Percentiles rank a stretch among this genome's conserved stretches.
These are phyloP conservation scores for Leptosomus discolor DNA, from an alignment of 2,113 vertebrate genomes.

Conservation along the genomic window DNA sequence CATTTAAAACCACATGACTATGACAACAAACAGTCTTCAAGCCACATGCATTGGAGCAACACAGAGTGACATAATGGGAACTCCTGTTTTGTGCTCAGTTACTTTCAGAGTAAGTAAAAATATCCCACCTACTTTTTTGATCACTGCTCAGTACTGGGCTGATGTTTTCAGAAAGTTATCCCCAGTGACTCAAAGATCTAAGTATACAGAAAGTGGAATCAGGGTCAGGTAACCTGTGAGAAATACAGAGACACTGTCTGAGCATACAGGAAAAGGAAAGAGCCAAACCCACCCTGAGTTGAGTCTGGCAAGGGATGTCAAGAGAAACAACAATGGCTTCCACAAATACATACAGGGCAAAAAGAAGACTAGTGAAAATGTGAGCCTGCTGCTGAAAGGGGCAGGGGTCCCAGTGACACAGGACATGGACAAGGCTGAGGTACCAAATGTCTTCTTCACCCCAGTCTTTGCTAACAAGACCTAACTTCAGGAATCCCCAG, in stretches of 20 bases:
- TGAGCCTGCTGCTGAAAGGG: background rate
- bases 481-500: background rate
- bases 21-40: background rate
- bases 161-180: background rate
- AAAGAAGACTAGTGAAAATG: background rate
- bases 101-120: constrained; percentile 6
- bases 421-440: background rate
- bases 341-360: background rate
- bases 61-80: constrained; percentile 12
- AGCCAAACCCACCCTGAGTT: background rate
- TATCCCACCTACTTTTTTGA: background rate
- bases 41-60: background rate
- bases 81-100: background rate
- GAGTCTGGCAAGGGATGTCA: background rate
- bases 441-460: background rate
- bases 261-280: background rate
- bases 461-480: background rate
- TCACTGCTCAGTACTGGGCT: background rate
- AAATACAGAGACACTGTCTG: background rate
- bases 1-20: background rate
- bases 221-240: background rate
- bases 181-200: background rate
- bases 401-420: background rate
- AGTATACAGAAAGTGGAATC: background rate
- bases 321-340: background rate